Percentiles rank a stretch among this genome's conserved stretches.
phyloP scores from a whole-genome alignment of 2,113 vertebrate genomes.

The Menidia beryllina region DNA sequence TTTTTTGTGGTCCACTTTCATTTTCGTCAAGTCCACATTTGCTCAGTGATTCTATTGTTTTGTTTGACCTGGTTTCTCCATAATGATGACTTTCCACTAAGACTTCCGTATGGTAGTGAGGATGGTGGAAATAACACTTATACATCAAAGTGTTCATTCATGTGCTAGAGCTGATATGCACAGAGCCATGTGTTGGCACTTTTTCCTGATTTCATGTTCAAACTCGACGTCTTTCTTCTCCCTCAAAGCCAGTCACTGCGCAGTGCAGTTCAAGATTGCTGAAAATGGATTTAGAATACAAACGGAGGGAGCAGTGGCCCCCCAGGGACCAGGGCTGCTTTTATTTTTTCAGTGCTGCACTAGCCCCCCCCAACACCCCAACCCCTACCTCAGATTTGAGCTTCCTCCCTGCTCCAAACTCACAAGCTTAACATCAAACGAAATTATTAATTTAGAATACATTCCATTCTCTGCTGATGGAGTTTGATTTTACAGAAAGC shows the following conservation, averaged over 20 bases:
- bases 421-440: constrained; percentile 3
- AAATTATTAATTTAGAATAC: not conserved
- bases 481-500: not conserved
- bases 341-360: constrained; percentile 36
- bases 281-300: constrained; percentile 52
- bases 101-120: not conserved
- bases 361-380: no score
- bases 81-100: constrained; percentile 20
- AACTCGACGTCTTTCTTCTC: constrained; percentile 11
- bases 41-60: constrained; percentile 2
- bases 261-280: constrained; percentile 49
- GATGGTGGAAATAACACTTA: constrained; percentile 39
- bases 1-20: not conserved
- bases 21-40: not conserved
- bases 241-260: constrained; percentile 8
- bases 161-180: constrained; percentile 22
- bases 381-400: constrained; percentile 27
- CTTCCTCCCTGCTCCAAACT: constrained; percentile 14
- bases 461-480: not conserved
- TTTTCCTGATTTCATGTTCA: constrained; percentile 6
- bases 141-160: constrained; percentile 27
- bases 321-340: constrained; percentile 30
- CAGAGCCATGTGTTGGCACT: constrained; percentile 1
- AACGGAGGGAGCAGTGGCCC: constrained; percentile 48
- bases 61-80: constrained; percentile 48